These are phyloP conservation scores for Scatophagus argus DNA, from an alignment of 2,113 vertebrate genomes.

Conservation along the genomic window DNA sequence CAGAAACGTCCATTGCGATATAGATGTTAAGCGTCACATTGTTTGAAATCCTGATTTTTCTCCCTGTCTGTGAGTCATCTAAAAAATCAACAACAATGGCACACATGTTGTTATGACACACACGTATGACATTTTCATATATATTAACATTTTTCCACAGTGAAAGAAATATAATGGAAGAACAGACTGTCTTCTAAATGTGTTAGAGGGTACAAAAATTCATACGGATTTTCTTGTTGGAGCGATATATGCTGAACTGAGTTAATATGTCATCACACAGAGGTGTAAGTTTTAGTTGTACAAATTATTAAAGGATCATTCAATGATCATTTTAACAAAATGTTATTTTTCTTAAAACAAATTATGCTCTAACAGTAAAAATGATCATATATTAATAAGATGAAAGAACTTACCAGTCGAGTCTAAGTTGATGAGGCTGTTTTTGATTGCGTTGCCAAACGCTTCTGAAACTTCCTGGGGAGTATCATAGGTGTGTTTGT, in stretches of 20 bases:
- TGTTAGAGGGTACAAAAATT: background rate
- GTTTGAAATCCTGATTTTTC: conserved; percentile 61
- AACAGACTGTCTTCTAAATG: background rate
- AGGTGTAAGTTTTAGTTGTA: no score
- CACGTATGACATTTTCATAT: background rate
- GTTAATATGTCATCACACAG: no score
- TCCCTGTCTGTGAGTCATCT: conserved; percentile 69
- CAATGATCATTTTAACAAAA: background rate
- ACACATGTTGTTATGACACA: background rate
- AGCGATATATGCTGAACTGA: no score
- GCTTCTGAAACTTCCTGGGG: conserved; percentile 73
- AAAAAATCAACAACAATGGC: conserved; percentile 34
- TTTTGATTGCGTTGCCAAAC: conserved; percentile 74
- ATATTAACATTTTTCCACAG: background rate
- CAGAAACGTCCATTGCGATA: conserved; percentile 83
- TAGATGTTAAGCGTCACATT: conserved; percentile 81
- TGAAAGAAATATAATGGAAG: background rate
- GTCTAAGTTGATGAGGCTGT: conserved; percentile 60
- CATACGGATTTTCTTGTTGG: no score
- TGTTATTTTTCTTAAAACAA: background rate
- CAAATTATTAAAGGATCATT: no score
- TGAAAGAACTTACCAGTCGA: conserved; percentile 47
- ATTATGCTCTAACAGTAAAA: background rate
- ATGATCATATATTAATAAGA: background rate
- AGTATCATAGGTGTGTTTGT: conserved; percentile 80